phyloP scores from a whole-genome alignment of 92 coral and sea anemone species.

The Actinostola sp. region DNA sequence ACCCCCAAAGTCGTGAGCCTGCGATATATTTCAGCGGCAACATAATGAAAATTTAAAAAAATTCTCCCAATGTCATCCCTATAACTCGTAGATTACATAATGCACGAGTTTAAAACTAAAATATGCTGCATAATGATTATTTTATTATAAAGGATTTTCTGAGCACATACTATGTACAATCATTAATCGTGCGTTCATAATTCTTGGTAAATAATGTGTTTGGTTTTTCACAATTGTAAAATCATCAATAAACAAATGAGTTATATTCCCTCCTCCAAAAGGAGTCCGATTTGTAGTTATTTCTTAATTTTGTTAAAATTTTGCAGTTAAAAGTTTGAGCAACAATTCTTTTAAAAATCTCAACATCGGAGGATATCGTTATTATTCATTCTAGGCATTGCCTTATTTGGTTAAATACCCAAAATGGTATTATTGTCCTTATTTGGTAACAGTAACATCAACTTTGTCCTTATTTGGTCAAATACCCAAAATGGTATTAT shows the following conservation, averaged over 20 bases:
- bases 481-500: background rate
- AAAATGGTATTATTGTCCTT: slow-evolving; percentile 10
- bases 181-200: slow-evolving; percentile 1
- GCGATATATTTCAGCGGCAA: too few species aligned
- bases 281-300: background rate
- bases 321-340: background rate
- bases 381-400: background rate
- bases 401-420: slow-evolving; percentile 1
- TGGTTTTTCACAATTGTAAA: background rate
- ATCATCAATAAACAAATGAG: background rate
- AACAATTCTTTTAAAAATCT: background rate
- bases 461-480: slow-evolving; percentile 17
- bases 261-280: too few species aligned
- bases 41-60: too few species aligned
- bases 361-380: background rate
- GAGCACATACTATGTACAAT: background rate
- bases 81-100: too few species aligned
- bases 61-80: background rate
- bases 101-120: too few species aligned
- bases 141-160: background rate
- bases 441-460: slow-evolving; percentile 5
- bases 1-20: too few species aligned
- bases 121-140: background rate
- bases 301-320: background rate
- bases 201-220: slow-evolving; percentile 2